phyloP scores from a whole-genome alignment of 2,113 vertebrate species.

The Diadophis punctatus region DNA sequence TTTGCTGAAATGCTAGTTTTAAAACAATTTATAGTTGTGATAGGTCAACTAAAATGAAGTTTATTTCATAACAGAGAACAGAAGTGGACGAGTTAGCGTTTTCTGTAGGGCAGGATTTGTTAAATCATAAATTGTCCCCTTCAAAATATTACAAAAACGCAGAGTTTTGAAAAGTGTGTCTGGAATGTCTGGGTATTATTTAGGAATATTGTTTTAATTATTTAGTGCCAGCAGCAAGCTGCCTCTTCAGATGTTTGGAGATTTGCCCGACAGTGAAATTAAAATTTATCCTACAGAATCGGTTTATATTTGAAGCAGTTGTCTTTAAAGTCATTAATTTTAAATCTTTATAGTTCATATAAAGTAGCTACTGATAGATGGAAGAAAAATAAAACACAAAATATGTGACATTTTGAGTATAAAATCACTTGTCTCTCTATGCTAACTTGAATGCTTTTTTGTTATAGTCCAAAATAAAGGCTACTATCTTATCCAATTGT shows the following conservation, averaged over 20 bases:
- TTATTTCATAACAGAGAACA: not conserved
- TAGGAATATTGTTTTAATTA: not conserved
- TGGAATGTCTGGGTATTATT: conserved; percentile 1
- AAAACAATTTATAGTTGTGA: not conserved
- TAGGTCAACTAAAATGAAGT: not conserved
- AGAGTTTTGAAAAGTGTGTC: not conserved
- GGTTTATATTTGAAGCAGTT: not conserved
- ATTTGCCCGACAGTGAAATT: not conserved
- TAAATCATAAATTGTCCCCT: not conserved
- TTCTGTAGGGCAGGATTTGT: not conserved
- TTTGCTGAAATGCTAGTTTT: not conserved
- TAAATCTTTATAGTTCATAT: not conserved
- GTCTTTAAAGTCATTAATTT: not conserved
- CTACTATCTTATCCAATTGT: not conserved
- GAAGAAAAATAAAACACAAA: not conserved
- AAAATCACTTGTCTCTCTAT: not conserved
- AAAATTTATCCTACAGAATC: not conserved
- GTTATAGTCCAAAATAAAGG: not conserved
- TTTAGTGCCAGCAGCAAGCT: not conserved
- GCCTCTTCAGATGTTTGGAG: not conserved
- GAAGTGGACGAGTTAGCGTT: not conserved
- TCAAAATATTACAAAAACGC: conserved; percentile 1
- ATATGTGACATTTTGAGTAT: not conserved
- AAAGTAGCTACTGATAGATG: not conserved
- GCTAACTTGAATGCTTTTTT: not conserved